Conservation (phyloP, 92 coral and sea anemone genomes). For the Parazoanthus darwini region DNA sequence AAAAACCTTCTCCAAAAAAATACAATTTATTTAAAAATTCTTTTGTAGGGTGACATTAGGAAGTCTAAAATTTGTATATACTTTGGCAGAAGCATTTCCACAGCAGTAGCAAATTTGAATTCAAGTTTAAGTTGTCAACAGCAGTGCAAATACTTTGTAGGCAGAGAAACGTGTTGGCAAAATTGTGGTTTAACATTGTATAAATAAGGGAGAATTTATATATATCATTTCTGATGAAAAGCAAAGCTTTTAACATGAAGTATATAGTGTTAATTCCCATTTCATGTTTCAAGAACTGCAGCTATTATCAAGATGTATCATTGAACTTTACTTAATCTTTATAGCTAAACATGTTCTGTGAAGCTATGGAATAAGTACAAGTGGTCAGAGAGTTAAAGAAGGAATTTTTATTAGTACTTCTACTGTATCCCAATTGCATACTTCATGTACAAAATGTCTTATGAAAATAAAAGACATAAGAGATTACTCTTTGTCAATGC, state of each 20-base stretch:
- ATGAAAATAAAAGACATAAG: no score
- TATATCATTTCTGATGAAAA: neutral
- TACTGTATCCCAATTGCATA: neutral
- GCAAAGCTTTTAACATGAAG: neutral
- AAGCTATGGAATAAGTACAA: neutral
- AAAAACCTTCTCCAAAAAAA: neutral
- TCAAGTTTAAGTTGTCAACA: neutral
- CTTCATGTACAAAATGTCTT: neutral
- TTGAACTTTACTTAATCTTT: no score
- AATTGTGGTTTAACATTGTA: neutral
- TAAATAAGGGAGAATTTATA: no score
- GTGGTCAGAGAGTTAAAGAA: neutral
- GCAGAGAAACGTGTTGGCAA: neutral
- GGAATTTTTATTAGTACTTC: slow-evolving; percentile 27
- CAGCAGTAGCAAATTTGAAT: neutral
- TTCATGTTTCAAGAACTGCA: neutral
- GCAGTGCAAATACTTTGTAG: neutral
- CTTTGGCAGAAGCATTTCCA: neutral
- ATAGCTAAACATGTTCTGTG: neutral
- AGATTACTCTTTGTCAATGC: no score
- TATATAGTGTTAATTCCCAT: neutral
- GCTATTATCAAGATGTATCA: no score
- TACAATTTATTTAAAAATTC: no score
- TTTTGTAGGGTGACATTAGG: neutral
- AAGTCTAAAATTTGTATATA: neutral